Evolutionary conservation across 1,140 invertebrate species (phyloP), one percentile per base, ranked within the genome.

Genomic region (Forficula auricularia): DNA sequence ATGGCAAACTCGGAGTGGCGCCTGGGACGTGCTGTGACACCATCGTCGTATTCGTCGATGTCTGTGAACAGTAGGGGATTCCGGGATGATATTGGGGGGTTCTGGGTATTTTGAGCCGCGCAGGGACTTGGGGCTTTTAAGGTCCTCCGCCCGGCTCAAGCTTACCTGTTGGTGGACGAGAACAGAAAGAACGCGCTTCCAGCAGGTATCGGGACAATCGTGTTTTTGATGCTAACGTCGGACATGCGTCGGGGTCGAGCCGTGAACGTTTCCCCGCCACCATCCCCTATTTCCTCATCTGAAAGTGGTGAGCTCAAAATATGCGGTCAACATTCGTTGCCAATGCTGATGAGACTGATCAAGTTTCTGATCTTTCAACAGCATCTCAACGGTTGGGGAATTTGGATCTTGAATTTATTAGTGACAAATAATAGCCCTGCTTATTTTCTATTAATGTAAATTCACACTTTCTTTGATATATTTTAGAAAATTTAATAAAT

Each of bases 231-330:
- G 51, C 67, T 67, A 3, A 73, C 48, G 52, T 77, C 73, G 3
- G 74, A 77, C 68, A 92, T 78, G 54, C 91, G 73, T 51, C 90
- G 70, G 35, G 91, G 91, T 52, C 88, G 72, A 54, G 73, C 82
- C 34, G 34, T 43, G 77, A 75, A 10, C 10, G 22, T 27, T 27
- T 27, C 22, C 48, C 71, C 73, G 56, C 69, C 66, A 47, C 66
- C 66, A 51, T 65, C 69, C 51, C 70, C 71, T 56, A 74, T 72
- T 52, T 72, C 69, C 52, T 66, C 62, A 36, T 27, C 22, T 27
- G 54, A 60, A 56, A 56, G 54, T 53, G 55, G 57, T 60, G 57
- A 57, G 20, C 33, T 22, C 27, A 45, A 27, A 27, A n/a, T n/a
- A n/a, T 27, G 22, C 10, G 22, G 22, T 27, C 22, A 27, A 27